phyloP scores from a whole-genome alignment of 2,113 vertebrate genomes.

The Dipodomys spectabilis region DNA sequence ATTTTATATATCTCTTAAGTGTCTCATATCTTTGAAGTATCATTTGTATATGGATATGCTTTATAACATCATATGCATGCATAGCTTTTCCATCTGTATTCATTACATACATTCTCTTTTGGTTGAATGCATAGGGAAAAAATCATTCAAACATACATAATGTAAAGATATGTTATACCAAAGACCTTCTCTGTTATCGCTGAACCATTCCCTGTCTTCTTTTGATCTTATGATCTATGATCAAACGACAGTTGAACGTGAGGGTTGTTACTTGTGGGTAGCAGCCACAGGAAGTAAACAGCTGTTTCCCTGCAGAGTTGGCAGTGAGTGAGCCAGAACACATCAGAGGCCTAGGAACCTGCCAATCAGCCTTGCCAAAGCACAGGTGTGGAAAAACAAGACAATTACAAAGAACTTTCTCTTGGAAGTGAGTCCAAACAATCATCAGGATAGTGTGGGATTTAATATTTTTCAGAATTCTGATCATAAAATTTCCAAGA shows the following conservation, averaged over 20 bases:
- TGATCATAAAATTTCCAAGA: not conserved
- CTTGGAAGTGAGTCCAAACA: not conserved
- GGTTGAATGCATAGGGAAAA: not conserved
- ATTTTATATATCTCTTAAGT: too few species aligned
- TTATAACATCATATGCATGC: not conserved
- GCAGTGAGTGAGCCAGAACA: not conserved
- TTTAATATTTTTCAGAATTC: constrained; percentile 10
- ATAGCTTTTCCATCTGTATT: not conserved
- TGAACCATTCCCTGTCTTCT: not conserved
- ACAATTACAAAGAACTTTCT: not conserved
- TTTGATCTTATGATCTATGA: not conserved
- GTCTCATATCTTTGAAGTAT: not conserved
- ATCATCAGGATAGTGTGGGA: not conserved
- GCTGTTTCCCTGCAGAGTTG: not conserved
- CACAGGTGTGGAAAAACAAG: not conserved
- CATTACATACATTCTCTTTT: too few species aligned
- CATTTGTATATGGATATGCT: not conserved
- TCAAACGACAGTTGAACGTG: not conserved
- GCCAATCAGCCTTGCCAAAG: not conserved
- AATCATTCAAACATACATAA: not conserved
- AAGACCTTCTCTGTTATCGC: not conserved
- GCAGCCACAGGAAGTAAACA: not conserved
- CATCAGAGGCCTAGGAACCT: not conserved
- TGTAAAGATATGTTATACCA: not conserved
- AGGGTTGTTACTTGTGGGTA: not conserved